These are phyloP conservation scores for Desoria tigrina DNA, from an alignment of 2,888 invertebrate genomes.

Conservation along the genomic window DNA sequence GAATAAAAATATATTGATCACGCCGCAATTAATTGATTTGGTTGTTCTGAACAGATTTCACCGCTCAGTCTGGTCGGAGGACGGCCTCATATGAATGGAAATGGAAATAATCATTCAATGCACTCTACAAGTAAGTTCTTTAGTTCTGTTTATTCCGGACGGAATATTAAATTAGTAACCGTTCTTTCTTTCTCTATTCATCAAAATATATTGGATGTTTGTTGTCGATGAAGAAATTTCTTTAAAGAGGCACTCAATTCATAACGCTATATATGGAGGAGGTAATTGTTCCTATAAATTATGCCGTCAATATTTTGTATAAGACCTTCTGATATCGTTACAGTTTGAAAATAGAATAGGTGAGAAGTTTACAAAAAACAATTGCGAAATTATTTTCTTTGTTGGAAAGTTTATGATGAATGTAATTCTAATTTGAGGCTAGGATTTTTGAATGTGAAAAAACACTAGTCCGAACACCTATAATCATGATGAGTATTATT, in stretches of 20 bases:
- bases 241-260: too few relatives aligned
- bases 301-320: too few relatives aligned
- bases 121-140: constrained; percentile 53
- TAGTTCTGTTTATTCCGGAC: too few relatives aligned
- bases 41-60: constrained; percentile 65
- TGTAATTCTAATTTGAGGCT: background rate
- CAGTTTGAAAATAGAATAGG: background rate
- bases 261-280: too few relatives aligned
- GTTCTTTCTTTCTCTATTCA: too few relatives aligned
- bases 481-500: constrained; percentile 36
- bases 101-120: constrained; percentile 56
- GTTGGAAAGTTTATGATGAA: background rate
- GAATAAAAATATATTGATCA: too few relatives aligned
- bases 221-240: too few relatives aligned
- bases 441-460: background rate
- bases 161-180: too few relatives aligned
- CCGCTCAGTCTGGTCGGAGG: constrained; percentile 72
- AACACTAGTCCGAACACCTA: constrained; percentile 16
- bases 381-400: background rate
- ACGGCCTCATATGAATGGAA: constrained; percentile 60
- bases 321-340: too few relatives aligned
- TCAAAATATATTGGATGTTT: too few relatives aligned
- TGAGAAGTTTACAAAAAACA: background rate
- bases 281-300: too few relatives aligned
- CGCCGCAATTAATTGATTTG: background rate